Conservation (phyloP, 2,113 vertebrate species). For the Urocynchramus pylzowi region DNA sequence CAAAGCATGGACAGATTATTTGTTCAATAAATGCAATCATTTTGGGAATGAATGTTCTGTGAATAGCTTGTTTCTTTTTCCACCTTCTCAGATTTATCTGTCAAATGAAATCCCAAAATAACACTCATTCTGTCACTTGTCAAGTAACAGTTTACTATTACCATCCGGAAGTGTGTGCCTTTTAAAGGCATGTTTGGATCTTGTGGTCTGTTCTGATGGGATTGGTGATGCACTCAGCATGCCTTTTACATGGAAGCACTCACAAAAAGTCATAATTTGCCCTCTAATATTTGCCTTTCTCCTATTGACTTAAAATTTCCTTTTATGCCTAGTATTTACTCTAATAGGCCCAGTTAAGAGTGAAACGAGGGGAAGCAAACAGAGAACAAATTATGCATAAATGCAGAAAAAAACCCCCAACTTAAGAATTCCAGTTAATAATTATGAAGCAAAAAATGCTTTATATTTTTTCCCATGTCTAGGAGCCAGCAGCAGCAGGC, state of each 20-base stretch:
- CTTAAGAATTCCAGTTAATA: background rate
- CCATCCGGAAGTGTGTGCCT: background rate
- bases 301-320: background rate
- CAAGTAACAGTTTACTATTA: background rate
- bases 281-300: background rate
- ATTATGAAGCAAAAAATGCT: background rate
- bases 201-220: background rate
- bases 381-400: background rate
- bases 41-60: background rate
- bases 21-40: background rate
- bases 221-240: background rate
- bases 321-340: background rate
- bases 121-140: background rate
- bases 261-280: background rate
- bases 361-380: background rate
- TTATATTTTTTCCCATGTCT: fast-evolving
- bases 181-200: background rate
- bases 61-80: slow-evolving; percentile 8
- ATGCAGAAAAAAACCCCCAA: background rate
- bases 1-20: background rate
- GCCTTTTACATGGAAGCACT: background rate
- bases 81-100: background rate
- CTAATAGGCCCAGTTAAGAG: background rate
- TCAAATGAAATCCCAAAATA: background rate
- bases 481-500: background rate